A percentile compares a stretch with the other conserved stretches of the same genome.
phyloP scores from a whole-genome alignment of 2,113 vertebrate genomes.

The Chlorocebus sabaeus region DNA sequence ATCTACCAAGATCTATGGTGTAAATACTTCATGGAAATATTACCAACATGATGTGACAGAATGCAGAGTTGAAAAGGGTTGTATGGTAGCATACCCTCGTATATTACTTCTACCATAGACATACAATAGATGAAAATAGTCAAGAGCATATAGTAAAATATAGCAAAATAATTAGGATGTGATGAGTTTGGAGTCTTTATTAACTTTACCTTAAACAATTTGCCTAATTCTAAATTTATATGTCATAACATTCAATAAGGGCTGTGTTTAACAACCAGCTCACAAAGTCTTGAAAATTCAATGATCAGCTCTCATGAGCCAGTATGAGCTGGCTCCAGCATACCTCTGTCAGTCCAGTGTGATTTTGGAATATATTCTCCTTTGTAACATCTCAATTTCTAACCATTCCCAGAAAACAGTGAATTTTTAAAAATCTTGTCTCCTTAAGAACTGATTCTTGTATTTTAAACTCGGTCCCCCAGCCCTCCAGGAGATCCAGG shows the following conservation, averaged over 20 bases:
- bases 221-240: not conserved
- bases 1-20: not conserved
- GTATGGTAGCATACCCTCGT: not conserved
- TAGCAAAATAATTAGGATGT: not conserved
- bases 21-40: not conserved
- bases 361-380: not conserved
- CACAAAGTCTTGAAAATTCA: not conserved
- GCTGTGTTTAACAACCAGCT: not conserved
- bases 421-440: not conserved
- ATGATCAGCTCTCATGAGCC: not conserved
- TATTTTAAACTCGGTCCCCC: not conserved
- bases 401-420: not conserved
- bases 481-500: not conserved
- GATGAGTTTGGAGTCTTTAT: not conserved
- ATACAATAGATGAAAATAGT: not conserved
- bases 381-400: not conserved
- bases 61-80: not conserved
- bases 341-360: not conserved
- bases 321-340: not conserved
- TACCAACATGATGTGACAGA: not conserved
- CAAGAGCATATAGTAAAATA: not conserved
- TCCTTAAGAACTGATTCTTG: not conserved
- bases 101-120: not conserved
- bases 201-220: not conserved
- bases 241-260: not conserved